Conservation (phyloP, 2,888 invertebrate species). For the Cryptus armator region DNA sequence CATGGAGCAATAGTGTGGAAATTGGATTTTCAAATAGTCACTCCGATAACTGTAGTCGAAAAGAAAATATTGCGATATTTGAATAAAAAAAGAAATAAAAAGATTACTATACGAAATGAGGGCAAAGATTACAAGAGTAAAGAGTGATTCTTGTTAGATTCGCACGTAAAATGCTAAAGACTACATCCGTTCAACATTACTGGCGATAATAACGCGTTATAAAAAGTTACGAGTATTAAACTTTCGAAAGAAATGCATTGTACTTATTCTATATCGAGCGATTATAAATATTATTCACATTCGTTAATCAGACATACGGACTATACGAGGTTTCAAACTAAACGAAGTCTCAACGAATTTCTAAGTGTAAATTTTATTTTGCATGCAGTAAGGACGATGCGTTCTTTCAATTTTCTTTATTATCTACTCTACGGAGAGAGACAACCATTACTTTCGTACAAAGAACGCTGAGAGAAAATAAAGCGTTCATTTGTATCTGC, state of each 20-base stretch:
- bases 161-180: constrained; percentile 54
- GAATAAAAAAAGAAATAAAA: constrained; percentile 31
- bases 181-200: constrained; percentile 60
- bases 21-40: constrained; percentile 16
- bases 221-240: constrained; percentile 78
- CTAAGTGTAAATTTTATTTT: constrained; percentile 24
- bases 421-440: constrained; percentile 35
- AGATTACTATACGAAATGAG: constrained; percentile 37
- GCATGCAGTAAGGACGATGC: constrained; percentile 31
- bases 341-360: constrained; percentile 51
- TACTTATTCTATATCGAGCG: constrained; percentile 71
- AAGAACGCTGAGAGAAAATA: constrained; percentile 67
- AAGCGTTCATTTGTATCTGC: constrained; percentile 64
- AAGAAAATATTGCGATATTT: constrained; percentile 42
- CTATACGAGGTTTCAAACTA: constrained; percentile 53
- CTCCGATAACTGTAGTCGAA: constrained; percentile 35
- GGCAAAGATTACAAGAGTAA: constrained; percentile 18
- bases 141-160: constrained; percentile 43
- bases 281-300: constrained; percentile 70
- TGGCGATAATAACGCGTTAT: constrained; percentile 70
- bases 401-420: constrained; percentile 22
- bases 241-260: constrained; percentile 76
- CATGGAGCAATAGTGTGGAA: not conserved
- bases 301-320: constrained; percentile 65
- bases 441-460: constrained; percentile 67